Base-by-base conservation (phyloP, 2,888 invertebrate genomes). In the Caenorhabditis auriculariae region DNA sequence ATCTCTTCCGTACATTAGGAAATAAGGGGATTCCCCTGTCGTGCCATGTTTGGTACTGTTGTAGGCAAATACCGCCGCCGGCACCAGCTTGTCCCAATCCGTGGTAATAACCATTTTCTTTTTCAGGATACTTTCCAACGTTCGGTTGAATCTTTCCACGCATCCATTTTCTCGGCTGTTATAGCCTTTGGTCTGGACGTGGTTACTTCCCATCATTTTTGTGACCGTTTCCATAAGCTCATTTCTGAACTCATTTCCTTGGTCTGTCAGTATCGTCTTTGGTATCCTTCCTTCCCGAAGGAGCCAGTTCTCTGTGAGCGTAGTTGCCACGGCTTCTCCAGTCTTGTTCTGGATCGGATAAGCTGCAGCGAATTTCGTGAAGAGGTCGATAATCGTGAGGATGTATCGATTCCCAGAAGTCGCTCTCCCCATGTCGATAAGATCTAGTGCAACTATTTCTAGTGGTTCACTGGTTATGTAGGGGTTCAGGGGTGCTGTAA, bases 121-220 rank as follows among this genome's bases (percentile, higher is more conserved):
- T 27, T 38, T 49, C 24, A 70, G 28, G 3, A 53, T 51, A 6
- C 39, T 42, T 15, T 29, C 7, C 12, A 69, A 29, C 0, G 61
- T 60, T 45, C 50, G 12, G 29, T 46, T 56, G 43, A 49, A 52
- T 29, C 53, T 51, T 39, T 70, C 69, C 1, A 55, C 35, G 6
- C 45, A n/a, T 7, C 69, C 69, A 52, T 69, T 69, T 4, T 48
- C 56, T 38, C 57, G 23, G 3, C 54, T 49, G 37, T 69, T 54
- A 43, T 69, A 69, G 2, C 58, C 47, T 35, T 58, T 46, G 1
- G 62, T 58, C 43, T 28, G 15, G 4, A 26, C 29, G 7, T 46
- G 27, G 2, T 54, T 43, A 1, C 57, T 58, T 12, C 24, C 21
- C 5, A 28, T 51, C 41, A 44, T 41, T 28, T 45, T 52, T 5